These are phyloP conservation scores for Muscidifurax raptorellus DNA, from an alignment of 1,140 invertebrate genomes.

Conservation along the genomic window DNA sequence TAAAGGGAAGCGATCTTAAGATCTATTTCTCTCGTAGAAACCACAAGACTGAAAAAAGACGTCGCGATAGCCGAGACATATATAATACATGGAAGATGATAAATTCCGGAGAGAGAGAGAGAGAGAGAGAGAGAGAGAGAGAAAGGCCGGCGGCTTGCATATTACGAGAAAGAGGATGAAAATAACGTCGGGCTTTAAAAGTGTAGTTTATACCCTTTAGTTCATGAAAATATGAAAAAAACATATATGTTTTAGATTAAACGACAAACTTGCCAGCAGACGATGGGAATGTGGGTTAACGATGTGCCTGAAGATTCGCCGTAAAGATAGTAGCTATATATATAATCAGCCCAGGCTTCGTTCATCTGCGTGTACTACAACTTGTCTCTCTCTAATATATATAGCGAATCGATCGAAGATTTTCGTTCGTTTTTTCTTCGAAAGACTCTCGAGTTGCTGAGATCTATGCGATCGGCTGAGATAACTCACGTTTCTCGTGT, in stretches of 20 bases:
- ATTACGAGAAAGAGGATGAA: background rate
- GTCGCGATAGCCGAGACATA: background rate
- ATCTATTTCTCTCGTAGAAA: background rate
- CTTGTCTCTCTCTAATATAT: background rate
- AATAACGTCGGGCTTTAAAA: background rate
- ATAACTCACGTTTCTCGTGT: background rate
- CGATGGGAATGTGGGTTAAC: background rate
- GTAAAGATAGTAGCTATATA: conserved; percentile 24
- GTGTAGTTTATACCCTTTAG: too few species aligned
- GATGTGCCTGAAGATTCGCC: background rate
- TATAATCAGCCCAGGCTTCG: background rate
- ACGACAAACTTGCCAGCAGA: background rate
- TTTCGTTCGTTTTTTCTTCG: background rate
- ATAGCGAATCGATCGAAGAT: background rate
- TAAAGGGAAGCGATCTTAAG: background rate
- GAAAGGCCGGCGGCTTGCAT: background rate
- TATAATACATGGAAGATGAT: background rate
- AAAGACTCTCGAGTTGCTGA: background rate
- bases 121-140: background rate
- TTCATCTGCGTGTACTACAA: background rate
- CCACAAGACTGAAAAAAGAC: background rate
- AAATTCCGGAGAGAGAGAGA: background rate
- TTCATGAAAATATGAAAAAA: too few species aligned
- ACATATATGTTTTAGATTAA: too few species aligned
- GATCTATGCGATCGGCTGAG: background rate